Percentiles rank a stretch among this genome's conserved stretches.
phyloP scores from a whole-genome alignment of 2,797 vertebrate species.

The Hylomyscus alleni region DNA sequence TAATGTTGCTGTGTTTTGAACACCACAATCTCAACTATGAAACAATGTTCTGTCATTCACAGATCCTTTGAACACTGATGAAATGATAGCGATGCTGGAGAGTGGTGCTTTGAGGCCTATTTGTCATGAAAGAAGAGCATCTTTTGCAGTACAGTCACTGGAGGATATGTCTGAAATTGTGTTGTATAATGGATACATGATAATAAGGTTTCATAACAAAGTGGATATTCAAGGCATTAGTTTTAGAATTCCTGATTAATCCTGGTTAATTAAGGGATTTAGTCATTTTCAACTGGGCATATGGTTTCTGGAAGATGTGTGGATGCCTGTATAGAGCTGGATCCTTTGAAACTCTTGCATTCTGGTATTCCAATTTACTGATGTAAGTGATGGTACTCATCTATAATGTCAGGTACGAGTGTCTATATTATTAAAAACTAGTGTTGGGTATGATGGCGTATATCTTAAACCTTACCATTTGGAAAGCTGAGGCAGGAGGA shows the following conservation, averaged over 20 bases:
- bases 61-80: constrained; percentile 5
- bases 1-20: constrained; percentile 31
- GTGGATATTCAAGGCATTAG: background rate
- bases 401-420: background rate
- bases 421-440: background rate
- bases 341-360: constrained; percentile 30
- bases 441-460: accelerated
- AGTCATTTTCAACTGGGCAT: constrained; percentile 37
- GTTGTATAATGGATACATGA: background rate
- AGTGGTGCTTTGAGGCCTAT: background rate
- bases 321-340: background rate
- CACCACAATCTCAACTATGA: constrained; percentile 1
- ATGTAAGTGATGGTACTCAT: background rate
- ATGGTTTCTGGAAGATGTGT: constrained; percentile 17
- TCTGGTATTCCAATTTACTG: background rate
- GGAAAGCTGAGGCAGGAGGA: background rate
- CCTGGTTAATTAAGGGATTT: background rate
- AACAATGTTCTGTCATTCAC: background rate
- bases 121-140: background rate
- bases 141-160: background rate
- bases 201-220: constrained; percentile 22
- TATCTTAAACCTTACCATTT: background rate
- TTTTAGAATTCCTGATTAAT: constrained; percentile 48
- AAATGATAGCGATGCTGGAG: background rate
- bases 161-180: constrained; percentile 18